Conservation (phyloP, 2,113 vertebrate genomes). For the Zeus faber region DNA sequence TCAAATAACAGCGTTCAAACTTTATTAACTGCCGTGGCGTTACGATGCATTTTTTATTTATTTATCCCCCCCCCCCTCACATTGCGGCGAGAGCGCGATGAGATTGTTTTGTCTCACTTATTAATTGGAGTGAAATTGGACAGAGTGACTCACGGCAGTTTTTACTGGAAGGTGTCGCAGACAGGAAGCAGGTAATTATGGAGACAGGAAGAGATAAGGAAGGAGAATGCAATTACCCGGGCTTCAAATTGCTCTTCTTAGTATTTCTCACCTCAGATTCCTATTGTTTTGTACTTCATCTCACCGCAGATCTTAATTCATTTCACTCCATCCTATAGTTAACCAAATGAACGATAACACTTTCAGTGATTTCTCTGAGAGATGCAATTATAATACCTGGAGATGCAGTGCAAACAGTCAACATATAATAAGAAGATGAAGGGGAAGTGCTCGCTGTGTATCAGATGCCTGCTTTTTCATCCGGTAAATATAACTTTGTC, state of each 20-base stretch:
- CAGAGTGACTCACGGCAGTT: conserved; percentile 63
- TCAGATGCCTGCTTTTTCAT: too few species aligned
- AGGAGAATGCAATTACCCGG: conserved; percentile 72
- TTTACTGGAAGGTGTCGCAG: conserved; percentile 67
- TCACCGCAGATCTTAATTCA: conserved; percentile 57
- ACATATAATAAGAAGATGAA: too few species aligned
- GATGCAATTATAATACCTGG: too few species aligned
- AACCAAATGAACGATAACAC: conserved; percentile 6
- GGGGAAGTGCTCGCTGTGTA: too few species aligned
- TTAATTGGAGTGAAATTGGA: conserved; percentile 74
- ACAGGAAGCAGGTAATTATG: conserved; percentile 76
- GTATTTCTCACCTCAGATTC: conserved; percentile 66
- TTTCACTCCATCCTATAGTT: not conserved
- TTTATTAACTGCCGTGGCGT: conserved; percentile 44
- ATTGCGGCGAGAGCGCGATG: conserved; percentile 32
- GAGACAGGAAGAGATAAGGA: conserved; percentile 69
- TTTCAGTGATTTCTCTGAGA: too few species aligned
- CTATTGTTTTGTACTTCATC: conserved; percentile 67
- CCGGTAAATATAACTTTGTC: too few species aligned
- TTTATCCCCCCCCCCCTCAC: too few species aligned
- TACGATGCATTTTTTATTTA: conserved; percentile 45
- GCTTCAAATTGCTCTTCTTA: conserved; percentile 67
- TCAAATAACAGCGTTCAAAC: too few species aligned
- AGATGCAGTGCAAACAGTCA: too few species aligned
- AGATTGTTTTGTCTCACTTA: conserved; percentile 61